These are phyloP conservation scores for Dendronephthya gigantea DNA, from an alignment of 64 coral and sea anemone species.

Conservation along the genomic window DNA sequence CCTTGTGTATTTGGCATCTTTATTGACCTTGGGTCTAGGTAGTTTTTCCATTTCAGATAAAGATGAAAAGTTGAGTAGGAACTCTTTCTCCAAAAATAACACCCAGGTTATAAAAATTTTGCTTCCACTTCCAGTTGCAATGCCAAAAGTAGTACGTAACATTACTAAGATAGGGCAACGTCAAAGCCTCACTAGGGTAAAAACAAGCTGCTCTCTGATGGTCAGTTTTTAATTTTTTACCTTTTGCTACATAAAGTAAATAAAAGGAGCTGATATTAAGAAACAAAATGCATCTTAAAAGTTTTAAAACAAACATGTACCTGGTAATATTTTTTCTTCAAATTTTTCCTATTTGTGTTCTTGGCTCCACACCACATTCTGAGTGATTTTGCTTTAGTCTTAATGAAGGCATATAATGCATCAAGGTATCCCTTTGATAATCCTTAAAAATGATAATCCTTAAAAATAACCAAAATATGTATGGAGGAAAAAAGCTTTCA, in stretches of 20 bases:
- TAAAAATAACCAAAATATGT: neutral
- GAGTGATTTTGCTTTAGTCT: conserved; percentile 2
- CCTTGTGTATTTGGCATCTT: conserved; percentile 3
- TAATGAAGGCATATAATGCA: neutral
- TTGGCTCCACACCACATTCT: conserved; percentile 3
- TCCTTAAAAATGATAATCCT: neutral
- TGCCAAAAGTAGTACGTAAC: conserved; percentile 17
- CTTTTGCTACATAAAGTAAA: conserved; percentile 19
- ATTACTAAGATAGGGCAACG: neutral
- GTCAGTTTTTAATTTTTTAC: neutral
- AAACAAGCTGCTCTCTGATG: conserved; percentile 18
- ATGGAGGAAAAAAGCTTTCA: neutral
- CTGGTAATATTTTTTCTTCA: conserved; percentile 11
- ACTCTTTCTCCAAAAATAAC: conserved; percentile 17
- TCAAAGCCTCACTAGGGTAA: conserved; percentile 3
- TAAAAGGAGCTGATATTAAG: neutral
- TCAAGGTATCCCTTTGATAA: conserved; percentile 8
- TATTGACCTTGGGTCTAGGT: neutral
- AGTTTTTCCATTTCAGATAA: conserved; percentile 6
- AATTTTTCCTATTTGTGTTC: conserved; percentile 6
- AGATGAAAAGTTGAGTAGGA: conserved; percentile 12
- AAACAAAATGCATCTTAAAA: neutral
- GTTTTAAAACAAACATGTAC: conserved; percentile 3
- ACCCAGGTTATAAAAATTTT: conserved; percentile 13
- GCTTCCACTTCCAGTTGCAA: conserved; percentile 17